Conservation (phyloP, 1,140 invertebrate genomes). For the Nephotettix cincticeps region DNA sequence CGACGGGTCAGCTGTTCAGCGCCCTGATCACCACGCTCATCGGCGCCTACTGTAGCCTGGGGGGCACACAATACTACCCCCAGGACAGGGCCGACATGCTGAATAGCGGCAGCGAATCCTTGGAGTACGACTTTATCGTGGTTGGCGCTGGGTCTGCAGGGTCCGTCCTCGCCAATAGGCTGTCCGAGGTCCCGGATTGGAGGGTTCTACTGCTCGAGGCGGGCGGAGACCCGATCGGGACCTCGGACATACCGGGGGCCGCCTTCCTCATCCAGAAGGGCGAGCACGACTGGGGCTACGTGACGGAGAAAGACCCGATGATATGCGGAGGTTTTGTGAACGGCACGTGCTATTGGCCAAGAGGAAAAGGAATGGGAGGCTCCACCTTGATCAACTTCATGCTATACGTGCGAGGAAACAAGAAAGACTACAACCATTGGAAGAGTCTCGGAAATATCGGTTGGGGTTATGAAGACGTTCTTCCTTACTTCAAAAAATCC, state of each 20-base stretch:
- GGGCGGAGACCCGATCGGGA: conserved; percentile 64
- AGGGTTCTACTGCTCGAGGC: conserved; percentile 69
- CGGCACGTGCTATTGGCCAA: conserved; percentile 71
- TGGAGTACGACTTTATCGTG: conserved; percentile 54
- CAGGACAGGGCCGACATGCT: background rate
- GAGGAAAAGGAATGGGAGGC: conserved; percentile 61
- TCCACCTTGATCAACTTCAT: conserved; percentile 61
- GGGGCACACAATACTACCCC: conserved; percentile 1
- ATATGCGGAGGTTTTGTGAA: conserved; percentile 50
- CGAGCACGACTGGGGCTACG: conserved; percentile 57
- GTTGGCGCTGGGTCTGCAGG: conserved; percentile 64
- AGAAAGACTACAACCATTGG: conserved; percentile 71
- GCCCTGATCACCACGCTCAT: background rate
- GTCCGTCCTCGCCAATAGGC: conserved; percentile 62
- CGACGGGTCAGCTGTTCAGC: conserved; percentile 3
- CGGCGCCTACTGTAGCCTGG: background rate
- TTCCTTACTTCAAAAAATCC: conserved; percentile 59
- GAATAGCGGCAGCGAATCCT: conserved; percentile 1
- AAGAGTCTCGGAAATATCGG: conserved; percentile 58
- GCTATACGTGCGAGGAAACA: conserved; percentile 61
- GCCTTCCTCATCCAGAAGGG: conserved; percentile 50
- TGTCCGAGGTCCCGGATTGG: conserved; percentile 55
- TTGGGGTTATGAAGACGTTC: conserved; percentile 62
- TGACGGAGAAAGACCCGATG: conserved; percentile 52
- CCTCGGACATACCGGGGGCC: conserved; percentile 43